Evolutionary conservation across 2,113 vertebrate species (phyloP), one percentile per base, ranked within the genome.

Genomic region (Collichthys lucidus): DNA sequence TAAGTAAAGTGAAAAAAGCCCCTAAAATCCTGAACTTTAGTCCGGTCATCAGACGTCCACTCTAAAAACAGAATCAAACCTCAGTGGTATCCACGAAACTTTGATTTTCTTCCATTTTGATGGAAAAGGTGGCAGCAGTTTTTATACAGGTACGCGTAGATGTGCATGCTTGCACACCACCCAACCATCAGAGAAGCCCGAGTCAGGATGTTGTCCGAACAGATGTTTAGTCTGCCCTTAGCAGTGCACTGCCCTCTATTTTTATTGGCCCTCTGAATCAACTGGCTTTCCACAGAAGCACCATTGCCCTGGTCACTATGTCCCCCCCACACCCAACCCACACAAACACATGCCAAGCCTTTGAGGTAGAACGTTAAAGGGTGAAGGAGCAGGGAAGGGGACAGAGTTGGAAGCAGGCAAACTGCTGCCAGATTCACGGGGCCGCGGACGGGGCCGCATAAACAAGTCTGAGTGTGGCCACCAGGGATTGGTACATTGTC

Each of bases 161-260:
- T 52, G 75, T 65, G 80, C 77, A 86, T 53, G 80, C 78, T 72
- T 73, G 57, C 80, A 80, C 70, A 62, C 71, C 70, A 67, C 69
- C 71, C 74, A 62, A 60, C 79, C 73, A 65, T 82, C 78, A 78
- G 29, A 70, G 70, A 69, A 79, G 60, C 76, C 83, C 49, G 53
- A 80, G 67, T 88, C 90, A 92, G 85, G 93, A 91, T 86, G 92
- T 87, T 88, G 88, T 92, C 88, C 62, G 84, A 90, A 88, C 92
- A 95, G 89, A 94, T 95, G 93, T 94, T 94, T 93, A 94, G 93
- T 95, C 93, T 93, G 92, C 86, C 68, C 87, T 83, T 88, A 84
- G 85, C 79, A 70, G 91, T 55, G 68, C 80, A 80, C 71, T 56
- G 57, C 74, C 81, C 68, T 85, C 65, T 91, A 86, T 94, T 94